These are phyloP conservation scores for Heliornis fulica DNA, from an alignment of 2,113 vertebrate genomes.

Conservation along the genomic window DNA sequence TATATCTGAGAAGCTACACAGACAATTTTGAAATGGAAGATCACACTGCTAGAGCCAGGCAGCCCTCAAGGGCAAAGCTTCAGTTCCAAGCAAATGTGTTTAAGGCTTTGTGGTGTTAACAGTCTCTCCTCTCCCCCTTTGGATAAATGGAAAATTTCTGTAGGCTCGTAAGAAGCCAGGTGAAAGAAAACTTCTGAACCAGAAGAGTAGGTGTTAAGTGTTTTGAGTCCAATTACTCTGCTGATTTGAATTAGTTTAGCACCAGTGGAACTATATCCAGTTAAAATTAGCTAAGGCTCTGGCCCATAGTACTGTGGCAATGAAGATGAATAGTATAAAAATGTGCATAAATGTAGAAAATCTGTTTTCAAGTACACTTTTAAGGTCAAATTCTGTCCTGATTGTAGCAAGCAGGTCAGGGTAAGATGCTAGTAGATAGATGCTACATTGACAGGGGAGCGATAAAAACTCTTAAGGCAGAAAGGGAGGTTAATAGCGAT, in stretches of 20 bases:
- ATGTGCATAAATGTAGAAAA: neutral
- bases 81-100: conserved; percentile 10
- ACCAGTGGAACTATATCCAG: neutral
- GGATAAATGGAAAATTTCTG: conserved; percentile 26
- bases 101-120: conserved; percentile 12
- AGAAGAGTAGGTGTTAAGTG: conserved; percentile 6
- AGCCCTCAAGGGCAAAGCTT: conserved; percentile 15
- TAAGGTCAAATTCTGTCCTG: neutral
- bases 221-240: neutral
- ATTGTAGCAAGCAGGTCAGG: neutral
- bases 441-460: neutral
- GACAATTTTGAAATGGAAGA: neutral
- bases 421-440: neutral
- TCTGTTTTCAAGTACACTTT: neutral
- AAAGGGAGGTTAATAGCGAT: neutral
- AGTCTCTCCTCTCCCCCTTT: neutral
- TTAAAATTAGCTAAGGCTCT: conserved; percentile 20
- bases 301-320: neutral
- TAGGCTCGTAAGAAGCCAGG: neutral
- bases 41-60: neutral
- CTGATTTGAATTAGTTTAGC: conserved; percentile 38
- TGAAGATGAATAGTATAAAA: neutral
- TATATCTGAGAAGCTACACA: neutral
- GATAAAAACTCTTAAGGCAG: neutral
- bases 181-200: conserved; percentile 47